Evolutionary conservation across 2,113 vertebrate species (phyloP), one percentile per base, ranked within the genome.

Genomic region (Polypterus bichir): DNA sequence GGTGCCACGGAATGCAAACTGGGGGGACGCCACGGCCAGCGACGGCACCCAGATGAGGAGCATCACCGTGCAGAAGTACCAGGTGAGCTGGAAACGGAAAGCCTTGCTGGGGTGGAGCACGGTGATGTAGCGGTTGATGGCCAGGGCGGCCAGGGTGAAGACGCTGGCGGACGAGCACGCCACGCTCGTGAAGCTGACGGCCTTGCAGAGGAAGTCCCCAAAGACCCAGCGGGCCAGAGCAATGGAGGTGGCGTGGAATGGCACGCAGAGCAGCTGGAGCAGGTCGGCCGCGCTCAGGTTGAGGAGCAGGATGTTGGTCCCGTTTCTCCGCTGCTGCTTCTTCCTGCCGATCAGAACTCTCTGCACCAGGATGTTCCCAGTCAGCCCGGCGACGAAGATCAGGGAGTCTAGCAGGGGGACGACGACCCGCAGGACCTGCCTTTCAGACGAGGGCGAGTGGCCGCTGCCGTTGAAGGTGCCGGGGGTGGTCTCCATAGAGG

Each of bases 231-330:
- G 77, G 27, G 79, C 81, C 60, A 83, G 57, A 3, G 74, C 73
- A 60, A 85, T 82, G 49, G 84, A 81, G 0, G 76, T 59, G 3
- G 83, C 84, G 70, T 86, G 80, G 70, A 88, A 89, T 49, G 84
- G 86, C 68, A 84, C 69, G 64, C 80, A 84, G 57, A 79, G 58
- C 44, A 87, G 71, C 57, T 85, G 69, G 56, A 83, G 69, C 55
- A 84, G 65, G 73, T 87, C 86, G 0, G 83, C 79, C 1, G 70
- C 74, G 3, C 82, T 83, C 61, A 89, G 73, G 3, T 69, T 76
- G 71, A 89, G 73, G 63, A 88, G 76, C 54, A 87, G 71, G 1
- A 71, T 77, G 76, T 83, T 82, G 0, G 86, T 86, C 5, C 83
- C 70, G 4, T 83, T 80, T 0, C 72, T 71, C 2, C 66, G 61